Base-by-base conservation (phyloP, 2,797 vertebrate species). In the Orientallactaga sibirica region DNA sequence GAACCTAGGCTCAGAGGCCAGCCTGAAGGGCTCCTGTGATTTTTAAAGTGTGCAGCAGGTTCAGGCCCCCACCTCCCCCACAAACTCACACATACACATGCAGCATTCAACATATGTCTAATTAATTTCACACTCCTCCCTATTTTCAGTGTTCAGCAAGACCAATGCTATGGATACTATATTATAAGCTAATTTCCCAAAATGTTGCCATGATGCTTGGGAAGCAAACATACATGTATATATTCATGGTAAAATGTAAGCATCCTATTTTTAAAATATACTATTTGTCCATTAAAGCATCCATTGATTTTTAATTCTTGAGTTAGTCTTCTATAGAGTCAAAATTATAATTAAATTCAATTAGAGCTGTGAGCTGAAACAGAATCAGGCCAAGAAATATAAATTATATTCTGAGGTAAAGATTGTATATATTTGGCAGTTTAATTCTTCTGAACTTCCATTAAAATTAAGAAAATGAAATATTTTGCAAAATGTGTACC, bases 281-380 rank as follows among this genome's bases (percentile, higher is more conserved):
- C n/a, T 73, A n/a, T 43, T 83, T 94, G 2, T 12, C 22, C 12
- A 10, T 4, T 61, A 67, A 80, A 93, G 37, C 4, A 25, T 16
- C 12, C 20, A 86, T 48, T 75, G 4, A n/a, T 62, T 68, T 91
- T 91, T 78, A 91, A 37, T 43, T 61, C 27, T 83, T 84, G 37
- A 74, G 1, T 18, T 87, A 73, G 12, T 78, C 80, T 81, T 43
- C 80, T 85, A 71, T 52, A 78, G 24, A 90, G 62, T 62, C 4
- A 62, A n/a, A 93, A 76, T 76, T 71, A 33, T 82, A 78, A 67
- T 55, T 52, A 86, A 92, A 75, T 3, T 87, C 58, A 79, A 3
- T 73, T 75, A 64, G 33, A 82, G 9, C 16, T 68, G 2, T 19
- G 86, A 92, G 41, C 6, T 80, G 27, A 82, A 24, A 22, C 27